phyloP scores from a whole-genome alignment of 2,888 invertebrate genomes.

The Chrysodeixis includens region DNA sequence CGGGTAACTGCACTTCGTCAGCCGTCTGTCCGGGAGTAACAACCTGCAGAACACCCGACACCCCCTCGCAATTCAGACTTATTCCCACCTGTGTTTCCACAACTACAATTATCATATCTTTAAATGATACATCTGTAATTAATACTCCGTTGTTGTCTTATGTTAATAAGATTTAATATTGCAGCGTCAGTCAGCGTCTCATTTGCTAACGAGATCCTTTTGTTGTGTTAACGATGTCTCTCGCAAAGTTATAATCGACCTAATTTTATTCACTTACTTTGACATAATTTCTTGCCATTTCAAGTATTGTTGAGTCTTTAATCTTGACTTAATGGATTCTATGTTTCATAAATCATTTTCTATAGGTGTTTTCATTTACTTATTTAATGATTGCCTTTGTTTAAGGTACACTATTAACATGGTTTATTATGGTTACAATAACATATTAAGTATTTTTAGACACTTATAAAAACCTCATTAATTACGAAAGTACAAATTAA shows the following conservation, averaged over 20 bases:
- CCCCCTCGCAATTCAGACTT: slow-evolving; percentile 66
- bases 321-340: background rate
- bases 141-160: slow-evolving; percentile 21
- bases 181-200: slow-evolving; percentile 21
- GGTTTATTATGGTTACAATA: no score
- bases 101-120: slow-evolving; percentile 43
- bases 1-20: slow-evolving; percentile 88
- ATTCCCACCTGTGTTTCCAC: slow-evolving; percentile 67
- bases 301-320: background rate
- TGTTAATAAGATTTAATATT: slow-evolving; percentile 20
- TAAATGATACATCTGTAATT: slow-evolving; percentile 16
- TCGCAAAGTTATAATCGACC: slow-evolving; percentile 19
- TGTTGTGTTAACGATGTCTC: slow-evolving; percentile 17
- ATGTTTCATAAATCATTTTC: background rate
- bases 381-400: background rate
- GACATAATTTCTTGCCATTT: slow-evolving; percentile 3
- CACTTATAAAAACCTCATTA: no score
- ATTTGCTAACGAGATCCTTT: slow-evolving; percentile 21
- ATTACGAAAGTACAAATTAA: no score
- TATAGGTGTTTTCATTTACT: background rate
- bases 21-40: slow-evolving; percentile 85
- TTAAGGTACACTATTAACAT: background rate
- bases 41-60: slow-evolving; percentile 78
- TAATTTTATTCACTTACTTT: slow-evolving; percentile 17
- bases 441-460: no score